Evolutionary conservation across 1,140 invertebrate species (phyloP), one percentile per base, ranked within the genome.

Genomic region (Physella acuta): DNA sequence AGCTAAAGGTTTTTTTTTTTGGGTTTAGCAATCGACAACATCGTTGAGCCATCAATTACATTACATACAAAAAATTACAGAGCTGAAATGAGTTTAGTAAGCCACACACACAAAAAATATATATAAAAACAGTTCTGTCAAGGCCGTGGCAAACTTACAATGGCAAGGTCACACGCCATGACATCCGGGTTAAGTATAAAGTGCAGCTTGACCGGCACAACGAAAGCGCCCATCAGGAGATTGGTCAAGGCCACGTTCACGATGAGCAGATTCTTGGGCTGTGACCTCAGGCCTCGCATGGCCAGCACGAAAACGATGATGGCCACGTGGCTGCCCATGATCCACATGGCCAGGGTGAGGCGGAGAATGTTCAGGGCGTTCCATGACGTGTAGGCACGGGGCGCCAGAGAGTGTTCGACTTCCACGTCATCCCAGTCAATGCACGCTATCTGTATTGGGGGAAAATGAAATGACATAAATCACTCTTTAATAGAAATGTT

Each of bases 201-300:
- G 69, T 75, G 71, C 1, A 73, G 63, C 37, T 73, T 68, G 49
- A 60, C 52, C 0, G 74, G 74, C 30, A 75, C 51, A n/a, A 75
- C 60, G 63, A 75, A 75, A 14, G 56, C 66, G 0, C 74, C 74
- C 69, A 75, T 39, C 5, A 75, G 8, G 20, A 75, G 20, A 52
- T 75, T 73, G 37, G 67, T 63, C 53, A 75, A 28, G 3, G 68
- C 70, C 31, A 75, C 61, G 51, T 73, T 75, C 39, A 73, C 62
- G 24, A 75, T 71, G 16, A 75, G 58, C 14, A 73, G 39, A 63
- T 75, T 75, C 68, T 75, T 75, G 4, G 71, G 69, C 39, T 75
- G 58, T 3, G 16, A 67, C 36, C 74, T 51, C n/a, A 75, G 60
- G 8, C 36, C 44, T 11, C 34, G 17, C 49, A 71, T 73, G 65